Conservation (phyloP, 2,797 vertebrate species). For the Sebastes miniatus region DNA sequence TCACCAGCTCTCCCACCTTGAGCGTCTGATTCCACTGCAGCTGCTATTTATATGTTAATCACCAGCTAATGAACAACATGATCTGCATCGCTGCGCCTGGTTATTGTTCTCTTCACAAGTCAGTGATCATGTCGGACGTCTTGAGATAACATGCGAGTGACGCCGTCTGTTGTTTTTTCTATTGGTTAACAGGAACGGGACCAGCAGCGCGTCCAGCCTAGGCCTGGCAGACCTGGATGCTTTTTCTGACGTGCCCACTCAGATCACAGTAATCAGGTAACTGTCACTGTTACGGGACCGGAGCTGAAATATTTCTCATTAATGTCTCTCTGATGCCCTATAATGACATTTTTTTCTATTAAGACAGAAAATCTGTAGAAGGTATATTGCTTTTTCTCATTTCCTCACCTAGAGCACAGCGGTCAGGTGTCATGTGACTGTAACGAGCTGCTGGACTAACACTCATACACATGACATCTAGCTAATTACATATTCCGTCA, state of each 20-base stretch:
- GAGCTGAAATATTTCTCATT: constrained; percentile 44
- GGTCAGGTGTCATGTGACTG: background rate
- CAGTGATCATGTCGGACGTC: constrained; percentile 29
- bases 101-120: constrained; percentile 54
- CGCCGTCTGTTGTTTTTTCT: constrained; percentile 11
- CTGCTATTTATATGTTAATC: constrained; percentile 69
- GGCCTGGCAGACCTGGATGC: constrained; percentile 92
- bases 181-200: constrained; percentile 89
- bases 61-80: constrained; percentile 65
- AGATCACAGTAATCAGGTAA: constrained; percentile 90
- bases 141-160: constrained; percentile 25
- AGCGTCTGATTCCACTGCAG: constrained; percentile 55
- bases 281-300: constrained; percentile 22
- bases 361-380: background rate
- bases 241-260: constrained; percentile 88
- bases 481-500: constrained; percentile 16
- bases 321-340: constrained; percentile 18
- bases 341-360: constrained; percentile 51
- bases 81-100: constrained; percentile 43
- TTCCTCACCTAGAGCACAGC: background rate
- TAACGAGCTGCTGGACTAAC: constrained; percentile 2
- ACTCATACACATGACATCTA: background rate
- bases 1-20: constrained; percentile 54
- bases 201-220: constrained; percentile 94
- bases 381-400: constrained; percentile 16